phyloP scores from a whole-genome alignment of 2,797 vertebrate genomes.

The Halcyon smyrnensis region DNA sequence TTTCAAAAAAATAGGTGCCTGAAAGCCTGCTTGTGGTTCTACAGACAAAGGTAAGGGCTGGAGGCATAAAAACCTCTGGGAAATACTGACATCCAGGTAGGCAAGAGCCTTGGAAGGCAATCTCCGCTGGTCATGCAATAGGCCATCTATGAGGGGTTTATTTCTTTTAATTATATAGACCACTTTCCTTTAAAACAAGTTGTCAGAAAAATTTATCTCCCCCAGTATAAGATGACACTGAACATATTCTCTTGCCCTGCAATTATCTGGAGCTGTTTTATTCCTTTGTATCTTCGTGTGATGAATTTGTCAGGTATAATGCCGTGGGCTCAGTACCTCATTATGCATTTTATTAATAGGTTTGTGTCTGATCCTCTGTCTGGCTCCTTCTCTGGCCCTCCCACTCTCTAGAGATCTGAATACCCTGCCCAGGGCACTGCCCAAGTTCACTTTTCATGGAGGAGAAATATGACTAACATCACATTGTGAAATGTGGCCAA shows the following conservation, averaged over 20 bases:
- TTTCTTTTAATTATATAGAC: not conserved
- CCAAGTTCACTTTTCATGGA: not conserved
- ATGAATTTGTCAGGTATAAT: not conserved
- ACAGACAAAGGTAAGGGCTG: not conserved
- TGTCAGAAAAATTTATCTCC: not conserved
- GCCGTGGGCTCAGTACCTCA: rapidly evolving
- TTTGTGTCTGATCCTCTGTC: not conserved
- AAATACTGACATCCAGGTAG: not conserved
- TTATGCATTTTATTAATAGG: not conserved
- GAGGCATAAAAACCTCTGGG: not conserved
- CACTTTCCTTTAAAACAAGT: constrained; percentile 16
- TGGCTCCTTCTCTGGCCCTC: not conserved
- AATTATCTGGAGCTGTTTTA: not conserved
- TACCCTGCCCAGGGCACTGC: not conserved
- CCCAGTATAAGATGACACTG: not conserved
- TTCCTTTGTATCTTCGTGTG: not conserved
- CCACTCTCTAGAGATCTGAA: not conserved
- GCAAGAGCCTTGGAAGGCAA: not conserved
- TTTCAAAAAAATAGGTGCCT: not conserved
- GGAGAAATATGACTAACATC: not conserved
- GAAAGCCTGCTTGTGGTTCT: not conserved
- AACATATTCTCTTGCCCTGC: not conserved
- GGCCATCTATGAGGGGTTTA: not conserved
- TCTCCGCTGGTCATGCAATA: rapidly evolving
- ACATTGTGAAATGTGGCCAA: not conserved